These are phyloP conservation scores for Melipona quadrifasciata DNA, from an alignment of 1,140 invertebrate genomes.

Conservation along the genomic window DNA sequence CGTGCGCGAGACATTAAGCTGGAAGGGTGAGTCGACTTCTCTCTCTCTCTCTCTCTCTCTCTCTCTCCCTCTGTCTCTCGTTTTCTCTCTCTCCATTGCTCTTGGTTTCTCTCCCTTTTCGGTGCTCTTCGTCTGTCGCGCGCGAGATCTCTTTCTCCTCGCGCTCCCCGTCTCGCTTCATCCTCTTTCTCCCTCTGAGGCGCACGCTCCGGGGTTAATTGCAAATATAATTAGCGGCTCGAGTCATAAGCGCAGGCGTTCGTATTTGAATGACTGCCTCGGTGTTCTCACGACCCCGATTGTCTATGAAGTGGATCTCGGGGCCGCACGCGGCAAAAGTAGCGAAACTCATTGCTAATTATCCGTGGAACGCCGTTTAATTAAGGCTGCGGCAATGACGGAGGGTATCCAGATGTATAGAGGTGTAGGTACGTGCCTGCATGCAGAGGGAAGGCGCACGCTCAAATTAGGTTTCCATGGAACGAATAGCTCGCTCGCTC, in stretches of 20 bases:
- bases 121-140: constrained; percentile 12
- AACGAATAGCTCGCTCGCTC: constrained; percentile 51
- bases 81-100: not conserved
- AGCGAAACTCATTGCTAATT: constrained; percentile 75
- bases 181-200: constrained; percentile 16
- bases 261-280: constrained; percentile 72
- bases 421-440: constrained; percentile 44
- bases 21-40: constrained; percentile 28
- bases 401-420: constrained; percentile 52
- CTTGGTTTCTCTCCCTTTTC: constrained; percentile 3
- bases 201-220: constrained; percentile 67
- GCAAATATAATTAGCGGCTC: constrained; percentile 76
- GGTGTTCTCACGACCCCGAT: constrained; percentile 75
- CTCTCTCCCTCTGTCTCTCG: not conserved
- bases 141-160: not conserved
- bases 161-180: not conserved
- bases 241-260: constrained; percentile 71
- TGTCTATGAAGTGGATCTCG: constrained; percentile 74
- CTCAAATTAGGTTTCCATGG: constrained; percentile 59
- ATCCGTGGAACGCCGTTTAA: constrained; percentile 74
- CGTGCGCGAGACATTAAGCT: constrained; percentile 60
- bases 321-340: constrained; percentile 70
- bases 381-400: constrained; percentile 65
- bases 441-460: constrained; percentile 44
- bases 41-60: constrained; percentile 7